Percentiles rank a stretch among this genome's conserved stretches.
These are phyloP conservation scores for Antheraea yamamai DNA, from an alignment of 2,888 invertebrate genomes.

Conservation along the genomic window DNA sequence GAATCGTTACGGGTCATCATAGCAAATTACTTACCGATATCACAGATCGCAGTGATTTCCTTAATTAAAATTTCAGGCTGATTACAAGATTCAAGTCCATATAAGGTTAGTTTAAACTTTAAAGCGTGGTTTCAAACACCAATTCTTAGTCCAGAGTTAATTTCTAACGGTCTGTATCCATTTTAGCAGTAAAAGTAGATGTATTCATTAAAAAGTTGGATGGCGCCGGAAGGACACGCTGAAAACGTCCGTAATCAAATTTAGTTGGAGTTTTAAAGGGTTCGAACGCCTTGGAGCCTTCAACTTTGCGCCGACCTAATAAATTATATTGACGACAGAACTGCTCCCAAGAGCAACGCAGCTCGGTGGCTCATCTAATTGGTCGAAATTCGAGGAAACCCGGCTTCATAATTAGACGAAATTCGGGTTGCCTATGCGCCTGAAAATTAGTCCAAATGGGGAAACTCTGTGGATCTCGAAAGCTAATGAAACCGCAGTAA, in stretches of 20 bases:
- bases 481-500: conserved; percentile 1
- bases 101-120: background rate
- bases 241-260: conserved; percentile 79
- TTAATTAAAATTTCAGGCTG: background rate
- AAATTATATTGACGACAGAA: conserved; percentile 82
- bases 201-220: conserved; percentile 72
- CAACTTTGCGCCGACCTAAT: conserved; percentile 79
- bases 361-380: conserved; percentile 81
- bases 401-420: conserved; percentile 44
- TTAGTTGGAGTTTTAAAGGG: conserved; percentile 80
- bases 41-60: background rate
- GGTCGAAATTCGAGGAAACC: conserved; percentile 77
- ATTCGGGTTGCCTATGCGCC: conserved; percentile 64
- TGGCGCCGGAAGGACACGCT: conserved; percentile 66
- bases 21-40: background rate
- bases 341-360: conserved; percentile 80
- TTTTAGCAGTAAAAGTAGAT: conserved; percentile 43
- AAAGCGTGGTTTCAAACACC: background rate
- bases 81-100: background rate
- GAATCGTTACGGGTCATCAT: background rate
- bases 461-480: conserved; percentile 63
- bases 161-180: conserved; percentile 35
- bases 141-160: background rate
- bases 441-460: conserved; percentile 74
- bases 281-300: conserved; percentile 77